Base-by-base conservation (phyloP, 2,888 invertebrate species). In the Patella ulyssiponensis region DNA sequence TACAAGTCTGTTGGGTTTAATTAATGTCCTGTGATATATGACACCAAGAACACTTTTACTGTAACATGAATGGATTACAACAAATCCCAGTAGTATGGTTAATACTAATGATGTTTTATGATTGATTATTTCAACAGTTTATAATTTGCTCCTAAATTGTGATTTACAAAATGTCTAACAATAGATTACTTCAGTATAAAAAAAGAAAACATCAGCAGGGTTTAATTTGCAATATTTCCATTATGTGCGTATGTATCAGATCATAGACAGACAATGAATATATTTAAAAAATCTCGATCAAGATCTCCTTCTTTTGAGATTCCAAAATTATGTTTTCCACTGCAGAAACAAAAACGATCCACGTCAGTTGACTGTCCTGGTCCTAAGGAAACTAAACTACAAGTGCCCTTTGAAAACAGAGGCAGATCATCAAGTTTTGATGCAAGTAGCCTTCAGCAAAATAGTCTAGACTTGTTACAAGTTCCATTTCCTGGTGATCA, bases 351-450 rank as follows among this genome's bases (percentile, higher is more conserved):
- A 76, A 85, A 86, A 74, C 75, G 81, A 44, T 81, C 83, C 4
- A 78, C 82, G 1, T 83, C 84, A 17, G 79, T 82, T 56, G 86
- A 86, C 27, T 82, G 80, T 4, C 76, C 76, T 2, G 77, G 76
- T 9, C 76, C 58, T 23, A 23, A 20, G 14, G 20, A 20, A 53
- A 77, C 82, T 69, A 20, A 64, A 23, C 78, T 87, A 9, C 82
- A 87, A n/a, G 85, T 89, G n/a, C 90, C 89, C 0, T 64, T 77
- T 11, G 84, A 71, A 20, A 79, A 87, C 69, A 81, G 79, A 44
- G 80, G 80, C n/a, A 77, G 89, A 12, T 89, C 90, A 9, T 88
- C 89, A 9, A 88, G 88, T 76, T 89, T 89, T 81, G 90, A 90
- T 76, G 84, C 87, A n/a, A 87, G 87, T 77, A 83, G 83, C 33